Percentiles rank a stretch among this genome's conserved stretches.
Conservation (phyloP, 2,888 invertebrate species). For the Pammene fasciana region DNA sequence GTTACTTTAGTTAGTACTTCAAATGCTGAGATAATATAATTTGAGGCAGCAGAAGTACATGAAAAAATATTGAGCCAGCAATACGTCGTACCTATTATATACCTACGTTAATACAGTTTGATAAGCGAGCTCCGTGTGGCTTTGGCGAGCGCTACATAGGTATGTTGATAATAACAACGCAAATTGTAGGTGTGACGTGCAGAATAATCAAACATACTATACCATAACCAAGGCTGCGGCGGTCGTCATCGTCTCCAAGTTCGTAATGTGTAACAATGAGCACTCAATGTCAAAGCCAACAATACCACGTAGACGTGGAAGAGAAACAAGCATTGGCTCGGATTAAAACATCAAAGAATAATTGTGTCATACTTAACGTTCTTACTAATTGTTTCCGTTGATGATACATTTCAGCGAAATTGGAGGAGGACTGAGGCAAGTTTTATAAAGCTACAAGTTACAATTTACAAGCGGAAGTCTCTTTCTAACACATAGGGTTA, state of each 20-base stretch:
- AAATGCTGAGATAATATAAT: too few relatives aligned
- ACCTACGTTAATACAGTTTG: background rate
- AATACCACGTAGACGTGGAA: conserved; percentile 50
- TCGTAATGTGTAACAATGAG: conserved; percentile 74
- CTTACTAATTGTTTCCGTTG: too few relatives aligned
- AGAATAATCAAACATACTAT: conserved; percentile 74
- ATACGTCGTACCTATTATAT: background rate
- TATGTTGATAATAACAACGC: conserved; percentile 52
- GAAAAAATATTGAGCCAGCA: background rate
- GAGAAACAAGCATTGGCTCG: conserved; percentile 23
- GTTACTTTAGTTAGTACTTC: background rate
- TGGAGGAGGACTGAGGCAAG: too few relatives aligned
- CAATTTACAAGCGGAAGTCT: too few relatives aligned
- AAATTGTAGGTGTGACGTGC: conserved; percentile 69
- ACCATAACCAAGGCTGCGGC: conserved; percentile 66
- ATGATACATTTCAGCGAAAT: too few relatives aligned
- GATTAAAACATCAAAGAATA: conserved; percentile 11
- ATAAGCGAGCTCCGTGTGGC: conserved; percentile 25
- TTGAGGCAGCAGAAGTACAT: background rate
- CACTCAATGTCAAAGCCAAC: conserved; percentile 66
- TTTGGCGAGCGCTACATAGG: conserved; percentile 16
- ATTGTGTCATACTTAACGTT: background rate
- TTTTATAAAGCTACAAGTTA: too few relatives aligned
- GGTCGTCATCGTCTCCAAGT: conserved; percentile 68
- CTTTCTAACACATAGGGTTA: too few relatives aligned